Base-by-base conservation (phyloP, 2,113 vertebrate genomes). In the Neogale vison region DNA sequence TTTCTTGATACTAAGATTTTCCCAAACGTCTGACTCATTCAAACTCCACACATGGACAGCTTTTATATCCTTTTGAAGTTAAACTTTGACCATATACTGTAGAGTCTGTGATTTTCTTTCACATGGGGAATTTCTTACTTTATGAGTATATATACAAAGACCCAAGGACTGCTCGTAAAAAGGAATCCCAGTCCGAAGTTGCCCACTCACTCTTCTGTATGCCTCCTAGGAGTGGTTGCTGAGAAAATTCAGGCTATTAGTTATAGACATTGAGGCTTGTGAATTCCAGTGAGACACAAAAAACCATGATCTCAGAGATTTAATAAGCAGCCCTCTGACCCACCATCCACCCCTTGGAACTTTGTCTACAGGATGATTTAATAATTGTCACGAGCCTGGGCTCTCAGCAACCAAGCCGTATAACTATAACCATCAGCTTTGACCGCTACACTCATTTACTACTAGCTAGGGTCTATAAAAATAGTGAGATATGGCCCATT, bases 311-410 rank as follows among this genome's bases (percentile, higher is more conserved):
- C 50, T 90, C 23, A 42, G 29, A 55, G 57, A 87, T 95, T 94
- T 96, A 95, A 36, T 50, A 96, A 92, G 80, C 36, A 67, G 21
- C 4, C 61, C 74, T 72, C 90, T 90, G 84, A 96, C 24, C 76
- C 86, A 91, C 21, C 18, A 15, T 74, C 67, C 95, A 23, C 31
- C 34, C 74, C 50, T 81, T 77, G 47, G 52, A 92, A 86, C 72
- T 93, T 87, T 97, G 57, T 88, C 57, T 88, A 45, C 9, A 50
- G n/a, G n/a, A 90, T 96, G 95, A 97, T 97, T 98, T 97, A 94
- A 57, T 93, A 86, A 65, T 47, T 86, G 15, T 90, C 65, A 88
- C 21, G 9, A 74, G n/a, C 24, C 65, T 90, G 88, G 17, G 2
- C 29, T 92, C 15, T 83, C 93, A 95, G 42, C 63, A 94, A 88